Evolutionary conservation across 2,888 invertebrate species (phyloP).

Genomic region (Therioaphis trifolii): DNA sequence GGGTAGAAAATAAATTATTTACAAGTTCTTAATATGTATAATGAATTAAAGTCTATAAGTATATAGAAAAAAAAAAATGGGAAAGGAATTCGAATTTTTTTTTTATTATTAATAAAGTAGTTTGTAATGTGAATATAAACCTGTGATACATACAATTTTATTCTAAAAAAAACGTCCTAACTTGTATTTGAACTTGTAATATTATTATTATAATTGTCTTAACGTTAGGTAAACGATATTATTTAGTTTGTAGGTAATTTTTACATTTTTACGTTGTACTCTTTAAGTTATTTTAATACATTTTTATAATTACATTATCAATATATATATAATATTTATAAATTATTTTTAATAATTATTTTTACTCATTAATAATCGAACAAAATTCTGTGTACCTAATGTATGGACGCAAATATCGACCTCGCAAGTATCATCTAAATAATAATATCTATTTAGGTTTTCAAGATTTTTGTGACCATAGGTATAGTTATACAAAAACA

Average conservation of each 20-base stretch:
- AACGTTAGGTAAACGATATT: constrained; percentile 54
- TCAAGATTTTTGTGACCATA: too few relatives aligned
- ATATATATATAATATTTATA: constrained; percentile 3
- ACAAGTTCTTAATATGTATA: background rate
- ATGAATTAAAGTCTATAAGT: background rate
- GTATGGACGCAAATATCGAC: background rate
- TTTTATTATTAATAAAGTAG: background rate
- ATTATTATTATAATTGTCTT: constrained; percentile 48
- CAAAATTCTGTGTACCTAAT: background rate
- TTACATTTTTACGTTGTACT: constrained; percentile 58
- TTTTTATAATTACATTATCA: constrained; percentile 5
- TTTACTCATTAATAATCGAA: constrained; percentile 9
- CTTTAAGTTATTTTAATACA: constrained; percentile 44
- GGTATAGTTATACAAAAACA: too few relatives aligned
- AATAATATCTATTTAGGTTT: too few relatives aligned
- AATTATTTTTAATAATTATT: constrained; percentile 18
- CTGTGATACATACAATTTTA: constrained; percentile 59
- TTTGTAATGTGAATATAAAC: constrained; percentile 51
- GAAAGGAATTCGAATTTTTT: constrained; percentile 50
- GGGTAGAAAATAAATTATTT: constrained; percentile 36
- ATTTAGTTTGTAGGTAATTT: constrained; percentile 60
- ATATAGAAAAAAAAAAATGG: constrained; percentile 26
- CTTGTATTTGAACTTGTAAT: constrained; percentile 41
- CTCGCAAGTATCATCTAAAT: too few relatives aligned
- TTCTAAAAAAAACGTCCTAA: constrained; percentile 58